These are phyloP conservation scores for Mesembrinibis cayennensis DNA, from an alignment of 2,113 vertebrate genomes.

Conservation along the genomic window DNA sequence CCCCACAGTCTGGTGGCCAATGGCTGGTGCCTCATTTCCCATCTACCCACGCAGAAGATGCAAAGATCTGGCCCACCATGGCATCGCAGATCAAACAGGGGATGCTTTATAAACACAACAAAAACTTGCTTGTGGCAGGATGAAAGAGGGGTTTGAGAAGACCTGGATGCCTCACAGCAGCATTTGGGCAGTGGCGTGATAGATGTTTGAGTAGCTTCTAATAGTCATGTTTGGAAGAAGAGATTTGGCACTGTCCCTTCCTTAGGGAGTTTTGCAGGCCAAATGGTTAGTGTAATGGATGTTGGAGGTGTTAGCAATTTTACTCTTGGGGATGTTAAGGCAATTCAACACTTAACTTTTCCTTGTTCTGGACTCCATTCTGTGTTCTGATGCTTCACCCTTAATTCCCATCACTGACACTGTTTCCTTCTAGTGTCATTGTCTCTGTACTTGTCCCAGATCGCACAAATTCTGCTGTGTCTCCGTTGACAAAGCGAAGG, in stretches of 20 bases:
- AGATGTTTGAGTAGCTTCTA: neutral
- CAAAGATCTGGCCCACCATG: accelerated
- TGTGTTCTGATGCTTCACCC: neutral
- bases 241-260: neutral
- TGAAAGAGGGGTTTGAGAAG: neutral
- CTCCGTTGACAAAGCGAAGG: accelerated
- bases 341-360: neutral
- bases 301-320: neutral
- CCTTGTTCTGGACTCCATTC: neutral
- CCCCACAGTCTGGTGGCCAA: accelerated
- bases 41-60: neutral
- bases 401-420: neutral
- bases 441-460: neutral
- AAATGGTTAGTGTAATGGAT: neutral
- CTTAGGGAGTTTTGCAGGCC: neutral
- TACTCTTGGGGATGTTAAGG: neutral
- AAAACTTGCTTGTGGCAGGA: neutral
- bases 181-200: neutral
- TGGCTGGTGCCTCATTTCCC: neutral
- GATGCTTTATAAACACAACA: neutral
- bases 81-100: neutral
- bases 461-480: neutral
- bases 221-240: neutral
- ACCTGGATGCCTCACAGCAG: neutral
- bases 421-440: accelerated